Base-by-base conservation (phyloP, 2,113 vertebrate genomes). In the Aegotheles bennettii region DNA sequence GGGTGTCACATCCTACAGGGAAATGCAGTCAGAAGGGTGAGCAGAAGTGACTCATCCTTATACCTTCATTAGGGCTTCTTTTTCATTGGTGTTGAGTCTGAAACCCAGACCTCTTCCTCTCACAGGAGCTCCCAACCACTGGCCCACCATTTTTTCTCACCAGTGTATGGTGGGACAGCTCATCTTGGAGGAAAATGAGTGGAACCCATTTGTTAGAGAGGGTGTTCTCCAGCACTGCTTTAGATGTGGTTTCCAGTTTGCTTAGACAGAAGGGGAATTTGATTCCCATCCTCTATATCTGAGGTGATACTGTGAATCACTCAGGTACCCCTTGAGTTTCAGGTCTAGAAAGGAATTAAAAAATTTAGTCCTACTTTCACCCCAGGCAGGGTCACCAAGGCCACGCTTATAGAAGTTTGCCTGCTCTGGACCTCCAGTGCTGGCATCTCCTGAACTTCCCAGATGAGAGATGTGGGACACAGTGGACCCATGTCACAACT, bases 1-100 rank as follows among this genome's bases (percentile, higher is more conserved):
- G 2, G 38, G 78, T 94, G 94, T 94, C 90, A 95, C 94, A 90
- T 96, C 89, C 91, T 85, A 87, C 74, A 38, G 89, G 93, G 63
- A 61, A 87, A 76, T 61, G 68, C 69, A 91, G 61, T 94, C 96
- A 97, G 84, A 91, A 94, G 91, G 45, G 89, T 61, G 61, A 95
- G 75, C 74, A 87, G 47, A 47, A 95, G 71, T 94, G 93, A 93
- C 33, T 96, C 93, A 95, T 80, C 65, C 43, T 79, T 48, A 31
- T 33, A 56, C 84, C 63, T 68, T 50, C 53, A 51, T 67, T 50
- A 84, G 43, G 69, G 35, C 61, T 82, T 68, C 57, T 3, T n/a
- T 78, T 68, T 42, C 64, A 42, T 59, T 90, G 79, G 23, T 28
- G 25, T 59, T 77, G 47, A 59, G 64, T 67, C 54, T 70, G 59